These are phyloP conservation scores for Anthophora plumipes DNA, from an alignment of 2,888 invertebrate species.

Conservation along the genomic window DNA sequence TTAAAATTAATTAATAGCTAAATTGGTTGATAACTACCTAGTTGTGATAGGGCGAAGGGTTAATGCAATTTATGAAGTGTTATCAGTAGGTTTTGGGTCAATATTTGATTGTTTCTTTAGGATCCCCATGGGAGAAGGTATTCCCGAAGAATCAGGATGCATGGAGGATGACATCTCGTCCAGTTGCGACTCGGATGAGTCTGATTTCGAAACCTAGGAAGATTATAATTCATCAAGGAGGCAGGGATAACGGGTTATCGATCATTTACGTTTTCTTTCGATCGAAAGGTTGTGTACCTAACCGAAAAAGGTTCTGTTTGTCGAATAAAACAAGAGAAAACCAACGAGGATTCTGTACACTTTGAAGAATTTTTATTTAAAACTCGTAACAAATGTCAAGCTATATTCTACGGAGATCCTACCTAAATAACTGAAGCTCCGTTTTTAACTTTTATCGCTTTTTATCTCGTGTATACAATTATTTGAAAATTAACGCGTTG, in stretches of 20 bases:
- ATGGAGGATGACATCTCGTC: constrained; percentile 76
- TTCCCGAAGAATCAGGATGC: constrained; percentile 72
- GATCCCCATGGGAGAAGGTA: constrained; percentile 72
- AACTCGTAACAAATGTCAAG: constrained; percentile 67
- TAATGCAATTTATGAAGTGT: fast-evolving
- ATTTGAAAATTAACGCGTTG: constrained; percentile 21
- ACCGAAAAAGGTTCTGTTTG: constrained; percentile 25
- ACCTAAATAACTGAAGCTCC: constrained; percentile 42
- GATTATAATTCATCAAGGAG: not conserved
- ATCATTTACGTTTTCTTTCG: not conserved
- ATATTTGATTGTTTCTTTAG: constrained; percentile 62
- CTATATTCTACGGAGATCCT: constrained; percentile 50
- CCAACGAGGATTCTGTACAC: constrained; percentile 39
- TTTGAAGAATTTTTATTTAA: constrained; percentile 67
- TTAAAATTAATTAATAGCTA: too few species aligned
- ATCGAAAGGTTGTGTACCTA: constrained; percentile 19
- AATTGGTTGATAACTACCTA: too few species aligned
- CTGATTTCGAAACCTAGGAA: constrained; percentile 72
- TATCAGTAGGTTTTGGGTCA: too few species aligned
- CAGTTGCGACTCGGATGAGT: constrained; percentile 77
- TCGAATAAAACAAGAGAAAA: constrained; percentile 23
- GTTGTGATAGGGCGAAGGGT: too few species aligned
- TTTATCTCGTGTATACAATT: constrained; percentile 30
- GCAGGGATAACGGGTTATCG: not conserved
- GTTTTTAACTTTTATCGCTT: not conserved